phyloP scores from a whole-genome alignment of 2,888 invertebrate species.

The Calameuta pallipes region DNA sequence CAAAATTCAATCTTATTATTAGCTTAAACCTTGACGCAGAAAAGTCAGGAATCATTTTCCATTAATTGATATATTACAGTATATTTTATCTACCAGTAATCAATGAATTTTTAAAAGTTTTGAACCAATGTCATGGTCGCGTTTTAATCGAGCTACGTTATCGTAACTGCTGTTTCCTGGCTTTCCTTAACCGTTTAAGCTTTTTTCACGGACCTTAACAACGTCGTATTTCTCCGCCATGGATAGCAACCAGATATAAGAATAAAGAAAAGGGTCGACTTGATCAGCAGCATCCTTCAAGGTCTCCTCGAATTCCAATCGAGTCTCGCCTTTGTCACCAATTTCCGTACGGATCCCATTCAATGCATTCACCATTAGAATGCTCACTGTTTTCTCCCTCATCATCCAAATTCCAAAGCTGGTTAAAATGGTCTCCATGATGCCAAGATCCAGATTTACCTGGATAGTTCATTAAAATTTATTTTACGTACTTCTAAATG shows the following conservation, averaged over 20 bases:
- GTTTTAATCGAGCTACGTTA: neutral
- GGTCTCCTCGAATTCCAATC: conserved; percentile 40
- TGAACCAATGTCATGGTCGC: neutral
- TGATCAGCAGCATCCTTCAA: conserved; percentile 42
- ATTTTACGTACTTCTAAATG: conserved; percentile 3
- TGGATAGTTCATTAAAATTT: conserved; percentile 13
- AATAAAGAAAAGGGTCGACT: conserved; percentile 41
- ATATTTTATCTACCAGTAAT: neutral
- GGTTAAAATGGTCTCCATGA: conserved; percentile 38
- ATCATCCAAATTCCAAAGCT: conserved; percentile 40
- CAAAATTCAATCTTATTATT: neutral
- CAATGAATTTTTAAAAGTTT: neutral
- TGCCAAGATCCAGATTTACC: conserved; percentile 40
- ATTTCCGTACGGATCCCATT: conserved; percentile 40
- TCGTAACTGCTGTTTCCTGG: neutral
- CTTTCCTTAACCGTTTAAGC: conserved; percentile 8
- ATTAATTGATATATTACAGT: neutral
- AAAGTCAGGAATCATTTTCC: neutral
- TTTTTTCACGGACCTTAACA: conserved; percentile 31
- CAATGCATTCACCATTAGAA: conserved; percentile 32
- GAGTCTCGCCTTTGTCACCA: conserved; percentile 30
- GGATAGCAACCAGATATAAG: conserved; percentile 38
- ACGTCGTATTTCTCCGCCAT: conserved; percentile 40
- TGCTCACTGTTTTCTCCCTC: conserved; percentile 32
- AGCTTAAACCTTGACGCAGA: neutral